A percentile compares a stretch with the other conserved stretches of the same genome.
Conservation (phyloP, 92 coral and sea anemone species). For the Desmophyllum pertusum region DNA sequence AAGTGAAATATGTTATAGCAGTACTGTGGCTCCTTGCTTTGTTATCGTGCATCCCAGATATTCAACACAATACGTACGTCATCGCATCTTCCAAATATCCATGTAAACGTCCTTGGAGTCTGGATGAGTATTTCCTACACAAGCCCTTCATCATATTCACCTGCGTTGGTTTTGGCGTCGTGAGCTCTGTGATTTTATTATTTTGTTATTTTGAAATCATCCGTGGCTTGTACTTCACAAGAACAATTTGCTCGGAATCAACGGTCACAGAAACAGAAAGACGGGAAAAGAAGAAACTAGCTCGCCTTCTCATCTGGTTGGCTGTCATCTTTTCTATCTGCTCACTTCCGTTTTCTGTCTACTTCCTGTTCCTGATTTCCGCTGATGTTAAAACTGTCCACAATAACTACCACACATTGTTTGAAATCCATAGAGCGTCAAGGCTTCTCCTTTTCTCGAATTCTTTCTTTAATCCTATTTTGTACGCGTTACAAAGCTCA, state of each 20-base stretch:
- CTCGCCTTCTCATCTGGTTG: slow-evolving; percentile 47
- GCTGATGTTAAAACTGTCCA: neutral
- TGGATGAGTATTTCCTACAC: slow-evolving; percentile 31
- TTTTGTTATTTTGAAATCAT: slow-evolving; percentile 50
- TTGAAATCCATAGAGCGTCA: slow-evolving; percentile 26
- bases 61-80: slow-evolving; percentile 21
- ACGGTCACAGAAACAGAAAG: slow-evolving; percentile 9
- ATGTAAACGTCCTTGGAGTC: slow-evolving; percentile 34
- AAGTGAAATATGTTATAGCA: slow-evolving; percentile 7
- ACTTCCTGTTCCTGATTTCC: slow-evolving; percentile 30
- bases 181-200: slow-evolving; percentile 24
- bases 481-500: slow-evolving; percentile 62
- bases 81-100: slow-evolving; percentile 20
- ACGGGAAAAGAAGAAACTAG: slow-evolving; percentile 50
- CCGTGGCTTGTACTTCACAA: slow-evolving; percentile 47
- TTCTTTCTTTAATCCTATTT: slow-evolving; percentile 50
- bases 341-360: slow-evolving; percentile 50
- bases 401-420: slow-evolving; percentile 15
- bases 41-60: slow-evolving; percentile 44
- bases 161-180: slow-evolving; percentile 18
- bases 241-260: slow-evolving; percentile 38
- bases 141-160: slow-evolving; percentile 44
- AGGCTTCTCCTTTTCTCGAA: slow-evolving; percentile 48
- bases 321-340: slow-evolving; percentile 38
- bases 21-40: slow-evolving; percentile 26